These are phyloP conservation scores for Calidris pugnax DNA, from an alignment of 2,113 vertebrate genomes.

Conservation along the genomic window DNA sequence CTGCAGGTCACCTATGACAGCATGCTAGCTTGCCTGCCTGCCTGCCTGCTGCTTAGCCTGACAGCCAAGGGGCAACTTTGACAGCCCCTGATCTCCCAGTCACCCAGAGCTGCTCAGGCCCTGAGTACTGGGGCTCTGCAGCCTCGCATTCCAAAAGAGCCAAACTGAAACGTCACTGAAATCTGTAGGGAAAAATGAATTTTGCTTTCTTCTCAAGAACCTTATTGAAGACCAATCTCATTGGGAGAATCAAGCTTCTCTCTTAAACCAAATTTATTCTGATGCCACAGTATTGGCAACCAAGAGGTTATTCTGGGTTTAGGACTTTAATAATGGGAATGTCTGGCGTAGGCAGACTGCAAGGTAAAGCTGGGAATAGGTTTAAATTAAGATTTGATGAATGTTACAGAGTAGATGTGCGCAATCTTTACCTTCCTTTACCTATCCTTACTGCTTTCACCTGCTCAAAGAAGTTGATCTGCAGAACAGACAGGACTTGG, in stretches of 20 bases:
- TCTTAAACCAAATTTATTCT: not conserved
- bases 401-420: not conserved
- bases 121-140: accelerated
- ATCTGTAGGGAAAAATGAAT: not conserved
- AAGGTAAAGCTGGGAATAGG: not conserved
- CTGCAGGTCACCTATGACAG: not conserved
- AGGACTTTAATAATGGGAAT: not conserved
- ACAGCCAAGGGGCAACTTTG: not conserved
- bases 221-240: not conserved
- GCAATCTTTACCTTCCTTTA: not conserved
- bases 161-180: not conserved
- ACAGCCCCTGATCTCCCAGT: not conserved
- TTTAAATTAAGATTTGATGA: not conserved
- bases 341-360: not conserved
- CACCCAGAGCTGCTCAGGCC: not conserved
- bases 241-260: not conserved
- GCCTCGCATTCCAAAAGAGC: not conserved
- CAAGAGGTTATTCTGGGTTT: not conserved
- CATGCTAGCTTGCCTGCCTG: not conserved
- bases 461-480: not conserved
- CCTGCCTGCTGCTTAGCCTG: not conserved
- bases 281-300: not conserved
- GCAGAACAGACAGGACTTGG: not conserved
- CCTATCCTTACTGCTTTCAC: not conserved
- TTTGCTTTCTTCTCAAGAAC: not conserved